Evolutionary conservation across 2,113 vertebrate species (phyloP).

Genomic region (Aptenodytes patagonicus): DNA sequence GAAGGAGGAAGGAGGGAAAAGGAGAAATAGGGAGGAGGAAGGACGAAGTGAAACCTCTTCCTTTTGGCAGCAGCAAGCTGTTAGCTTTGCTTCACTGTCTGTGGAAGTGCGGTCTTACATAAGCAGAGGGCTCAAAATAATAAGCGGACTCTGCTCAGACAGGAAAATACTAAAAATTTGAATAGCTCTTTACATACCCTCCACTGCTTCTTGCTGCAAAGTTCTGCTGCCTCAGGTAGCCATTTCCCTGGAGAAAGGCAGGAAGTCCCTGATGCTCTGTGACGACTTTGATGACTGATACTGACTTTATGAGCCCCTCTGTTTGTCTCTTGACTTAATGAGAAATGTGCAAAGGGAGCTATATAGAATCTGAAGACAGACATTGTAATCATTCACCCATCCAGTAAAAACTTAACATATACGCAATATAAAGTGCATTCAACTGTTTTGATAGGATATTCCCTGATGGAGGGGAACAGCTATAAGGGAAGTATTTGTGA

Average conservation of each 20-base stretch:
- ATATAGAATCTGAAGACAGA: not conserved
- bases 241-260: not conserved
- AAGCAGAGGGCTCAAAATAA: not conserved
- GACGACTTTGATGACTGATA: not conserved
- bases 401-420: not conserved
- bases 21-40: not conserved
- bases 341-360: not conserved
- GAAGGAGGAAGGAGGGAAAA: not conserved
- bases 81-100: not conserved
- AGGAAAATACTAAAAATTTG: not conserved
- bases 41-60: not conserved
- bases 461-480: not conserved
- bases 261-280: not conserved
- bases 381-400: not conserved
- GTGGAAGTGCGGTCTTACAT: not conserved
- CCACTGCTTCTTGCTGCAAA: not conserved
- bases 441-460: not conserved
- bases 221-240: not conserved
- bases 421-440: not conserved
- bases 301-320: not conserved
- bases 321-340: not conserved
- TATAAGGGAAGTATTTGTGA: not conserved
- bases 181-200: not conserved
- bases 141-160: not conserved
- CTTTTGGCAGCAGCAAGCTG: not conserved